phyloP scores from a whole-genome alignment of 2,113 vertebrate genomes.

The Indri indri region DNA sequence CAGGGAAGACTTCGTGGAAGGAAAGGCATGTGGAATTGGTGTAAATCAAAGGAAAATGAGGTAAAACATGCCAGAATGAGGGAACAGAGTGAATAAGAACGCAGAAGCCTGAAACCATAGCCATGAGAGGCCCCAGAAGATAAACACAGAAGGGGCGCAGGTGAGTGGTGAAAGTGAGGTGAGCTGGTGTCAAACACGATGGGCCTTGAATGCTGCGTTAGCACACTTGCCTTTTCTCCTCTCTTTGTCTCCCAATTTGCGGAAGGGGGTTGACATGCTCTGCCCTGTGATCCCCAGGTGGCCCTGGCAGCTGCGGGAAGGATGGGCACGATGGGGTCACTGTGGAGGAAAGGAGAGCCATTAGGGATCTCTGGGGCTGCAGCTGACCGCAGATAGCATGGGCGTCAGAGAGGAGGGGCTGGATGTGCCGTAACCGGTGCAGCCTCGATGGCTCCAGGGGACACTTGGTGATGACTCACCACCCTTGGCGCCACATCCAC shows the following conservation, averaged over 20 bases:
- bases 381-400: background rate
- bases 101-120: background rate
- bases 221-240: background rate
- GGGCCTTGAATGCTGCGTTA: background rate
- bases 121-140: background rate
- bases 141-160: too few relatives aligned
- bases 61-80: background rate
- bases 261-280: background rate
- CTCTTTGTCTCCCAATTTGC: background rate
- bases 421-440: rapidly evolving
- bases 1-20: background rate
- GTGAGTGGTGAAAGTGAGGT: too few relatives aligned
- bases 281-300: background rate
- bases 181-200: background rate
- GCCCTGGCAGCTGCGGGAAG: background rate
- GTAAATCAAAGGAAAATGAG: background rate
- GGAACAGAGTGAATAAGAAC: background rate
- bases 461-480: background rate
- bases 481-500: background rate
- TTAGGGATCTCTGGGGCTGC: too few relatives aligned
- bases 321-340: background rate
- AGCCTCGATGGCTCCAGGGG: background rate
- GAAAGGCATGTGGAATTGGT: background rate
- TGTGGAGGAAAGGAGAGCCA: background rate
- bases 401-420: rapidly evolving